Percentiles rank a stretch among this genome's conserved stretches.
Evolutionary conservation across 2,888 invertebrate genomes (phyloP).

Genomic region (Pseudococcus viburni): DNA sequence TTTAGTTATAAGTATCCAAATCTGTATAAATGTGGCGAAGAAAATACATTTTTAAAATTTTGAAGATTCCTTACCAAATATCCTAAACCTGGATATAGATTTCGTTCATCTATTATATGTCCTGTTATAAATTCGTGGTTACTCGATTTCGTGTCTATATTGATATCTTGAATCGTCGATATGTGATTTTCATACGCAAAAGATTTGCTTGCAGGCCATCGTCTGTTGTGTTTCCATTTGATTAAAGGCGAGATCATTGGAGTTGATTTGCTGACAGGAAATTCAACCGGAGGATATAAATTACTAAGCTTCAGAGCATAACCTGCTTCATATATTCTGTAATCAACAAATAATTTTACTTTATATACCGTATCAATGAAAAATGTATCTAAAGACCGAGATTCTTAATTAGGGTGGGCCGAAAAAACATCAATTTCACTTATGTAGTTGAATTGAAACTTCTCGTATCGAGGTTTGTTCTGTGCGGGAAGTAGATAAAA

Average conservation of each 20-base stretch:
- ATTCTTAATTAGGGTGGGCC: too few species aligned
- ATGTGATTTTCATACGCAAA: background rate
- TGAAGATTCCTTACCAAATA: slow-evolving; percentile 28
- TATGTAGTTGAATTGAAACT: too few species aligned
- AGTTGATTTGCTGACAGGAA: slow-evolving; percentile 75
- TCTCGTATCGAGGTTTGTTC: too few species aligned
- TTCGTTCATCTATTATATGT: slow-evolving; percentile 40
- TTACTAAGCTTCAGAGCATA: slow-evolving; percentile 71
- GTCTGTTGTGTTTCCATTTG: slow-evolving; percentile 75
- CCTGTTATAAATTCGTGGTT: background rate
- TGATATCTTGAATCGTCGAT: background rate
- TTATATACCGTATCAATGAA: too few species aligned
- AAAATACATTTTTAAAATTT: background rate
- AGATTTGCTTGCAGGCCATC: slow-evolving; percentile 71
- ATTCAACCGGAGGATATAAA: slow-evolving; percentile 73
- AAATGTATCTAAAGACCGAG: too few species aligned
- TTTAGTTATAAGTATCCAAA: background rate
- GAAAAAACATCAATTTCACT: too few species aligned
- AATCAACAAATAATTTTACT: slow-evolving; percentile 69
- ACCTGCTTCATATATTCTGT: slow-evolving; percentile 74
- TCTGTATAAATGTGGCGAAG: too few species aligned
- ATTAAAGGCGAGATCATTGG: slow-evolving; percentile 75
- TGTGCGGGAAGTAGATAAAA: too few species aligned
- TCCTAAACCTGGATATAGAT: slow-evolving; percentile 33
- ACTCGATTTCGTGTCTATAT: background rate